Evolutionary conservation across 2,888 invertebrate genomes (phyloP).

Genomic region (Piscicola geometra): DNA sequence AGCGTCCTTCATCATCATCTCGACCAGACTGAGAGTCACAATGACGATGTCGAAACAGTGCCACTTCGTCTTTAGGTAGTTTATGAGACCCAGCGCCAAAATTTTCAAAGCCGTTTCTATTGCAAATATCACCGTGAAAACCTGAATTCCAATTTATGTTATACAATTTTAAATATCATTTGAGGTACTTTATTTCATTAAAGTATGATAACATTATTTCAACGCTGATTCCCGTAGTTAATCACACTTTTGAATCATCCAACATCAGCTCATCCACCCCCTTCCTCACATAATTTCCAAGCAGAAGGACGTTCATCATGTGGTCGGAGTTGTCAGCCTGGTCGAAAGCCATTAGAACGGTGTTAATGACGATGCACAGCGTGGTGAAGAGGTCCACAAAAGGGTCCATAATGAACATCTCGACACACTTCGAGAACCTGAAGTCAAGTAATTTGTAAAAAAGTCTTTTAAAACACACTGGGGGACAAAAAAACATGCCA

Average conservation of each 20-base stretch:
- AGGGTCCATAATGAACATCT: conserved; percentile 91
- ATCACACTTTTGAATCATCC: too few relatives aligned
- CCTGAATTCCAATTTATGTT: too few relatives aligned
- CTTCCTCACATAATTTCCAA: conserved; percentile 84
- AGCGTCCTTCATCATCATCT: conserved; percentile 85
- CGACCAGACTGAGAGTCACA: conserved; percentile 87
- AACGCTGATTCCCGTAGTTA: too few relatives aligned
- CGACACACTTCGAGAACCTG: conserved; percentile 70
- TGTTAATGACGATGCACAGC: conserved; percentile 93
- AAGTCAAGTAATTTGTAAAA: too few relatives aligned
- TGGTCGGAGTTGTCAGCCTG: conserved; percentile 88
- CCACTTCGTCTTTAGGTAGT: conserved; percentile 97
- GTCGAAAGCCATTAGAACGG: conserved; percentile 93
- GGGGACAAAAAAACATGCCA: too few relatives aligned
- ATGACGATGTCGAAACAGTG: conserved; percentile 98
- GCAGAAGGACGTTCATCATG: conserved; percentile 72
- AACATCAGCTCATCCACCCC: not conserved
- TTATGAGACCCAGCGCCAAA: conserved; percentile 92
- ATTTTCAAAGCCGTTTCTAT: conserved; percentile 90
- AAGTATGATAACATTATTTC: too few relatives aligned
- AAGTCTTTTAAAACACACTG: too few relatives aligned
- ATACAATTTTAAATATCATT: too few relatives aligned
- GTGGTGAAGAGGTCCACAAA: conserved; percentile 97
- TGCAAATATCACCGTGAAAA: conserved; percentile 93
- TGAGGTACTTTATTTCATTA: too few relatives aligned